Percentiles rank a stretch among this genome's conserved stretches.
Conservation (phyloP, 1,140 invertebrate species). For the Trigoniulus corallinus region DNA sequence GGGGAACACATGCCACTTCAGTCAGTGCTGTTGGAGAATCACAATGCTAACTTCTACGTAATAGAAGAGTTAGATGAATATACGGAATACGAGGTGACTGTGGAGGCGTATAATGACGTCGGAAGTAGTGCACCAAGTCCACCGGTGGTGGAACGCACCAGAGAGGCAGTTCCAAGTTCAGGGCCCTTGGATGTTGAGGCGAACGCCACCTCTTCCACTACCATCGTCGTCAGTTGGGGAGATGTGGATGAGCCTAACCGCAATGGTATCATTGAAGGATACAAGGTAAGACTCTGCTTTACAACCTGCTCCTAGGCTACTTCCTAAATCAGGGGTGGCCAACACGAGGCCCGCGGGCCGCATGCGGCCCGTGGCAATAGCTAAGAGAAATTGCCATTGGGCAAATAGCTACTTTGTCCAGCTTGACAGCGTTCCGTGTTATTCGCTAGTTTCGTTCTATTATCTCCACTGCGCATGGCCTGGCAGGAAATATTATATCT, state of each 20-base stretch:
- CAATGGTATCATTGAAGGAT: conserved; percentile 90
- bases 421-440: no score
- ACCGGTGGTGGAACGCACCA: conserved; percentile 65
- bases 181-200: conserved; percentile 70
- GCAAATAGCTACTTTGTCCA: no score
- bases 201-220: conserved; percentile 84
- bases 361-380: no score
- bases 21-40: conserved; percentile 50
- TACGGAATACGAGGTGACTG: conserved; percentile 73
- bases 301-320: no score
- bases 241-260: conserved; percentile 69
- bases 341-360: no score
- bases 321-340: no score
- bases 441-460: no score
- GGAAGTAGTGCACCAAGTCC: conserved; percentile 64
- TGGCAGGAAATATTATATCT: no score
- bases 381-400: no score
- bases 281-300: conserved; percentile 44
- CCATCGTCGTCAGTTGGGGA: conserved; percentile 87
- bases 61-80: conserved; percentile 73
- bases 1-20: conserved; percentile 33
- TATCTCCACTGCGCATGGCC: no score
- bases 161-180: conserved; percentile 81
- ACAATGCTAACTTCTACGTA: conserved; percentile 74
- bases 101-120: conserved; percentile 87